Evolutionary conservation across 2,888 invertebrate species (phyloP).

Genomic region (Galeopsomyia nigrocyanea): DNA sequence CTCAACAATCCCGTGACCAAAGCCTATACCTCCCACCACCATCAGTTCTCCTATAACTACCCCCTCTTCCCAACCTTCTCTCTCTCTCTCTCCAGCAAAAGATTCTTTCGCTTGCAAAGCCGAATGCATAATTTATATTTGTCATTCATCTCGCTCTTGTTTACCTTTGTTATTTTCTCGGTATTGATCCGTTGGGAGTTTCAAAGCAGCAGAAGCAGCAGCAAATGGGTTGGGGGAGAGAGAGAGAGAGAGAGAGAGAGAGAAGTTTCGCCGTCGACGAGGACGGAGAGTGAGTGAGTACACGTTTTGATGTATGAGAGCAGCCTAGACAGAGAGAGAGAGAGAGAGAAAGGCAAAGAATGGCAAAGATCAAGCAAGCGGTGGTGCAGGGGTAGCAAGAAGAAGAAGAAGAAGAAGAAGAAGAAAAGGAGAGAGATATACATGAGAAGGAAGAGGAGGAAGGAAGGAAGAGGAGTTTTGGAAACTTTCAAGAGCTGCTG

Average conservation of each 20-base stretch:
- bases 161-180: conserved; percentile 64
- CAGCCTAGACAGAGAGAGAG: conserved; percentile 26
- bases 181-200: conserved; percentile 60
- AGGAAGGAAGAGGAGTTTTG: conserved; percentile 53
- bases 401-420: conserved; percentile 48
- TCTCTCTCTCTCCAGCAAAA: conserved; percentile 5
- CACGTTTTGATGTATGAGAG: conserved; percentile 2
- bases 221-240: conserved; percentile 54
- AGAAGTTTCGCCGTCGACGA: conserved; percentile 28
- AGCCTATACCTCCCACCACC: neutral
- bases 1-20: neutral
- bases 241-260: conserved; percentile 31
- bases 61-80: neutral
- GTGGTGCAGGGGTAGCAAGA: conserved; percentile 46
- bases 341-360: conserved; percentile 37
- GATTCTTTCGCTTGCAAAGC: conserved; percentile 51
- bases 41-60: neutral
- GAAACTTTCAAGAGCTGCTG: conserved; percentile 61
- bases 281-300: too few relatives aligned
- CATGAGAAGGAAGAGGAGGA: conserved; percentile 43
- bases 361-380: conserved; percentile 21
- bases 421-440: conserved; percentile 36
- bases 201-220: conserved; percentile 46
- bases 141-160: conserved; percentile 63
- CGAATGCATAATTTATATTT: conserved; percentile 64